Conservation (phyloP, 2,888 invertebrate species). For the Chelonus formosanus region DNA sequence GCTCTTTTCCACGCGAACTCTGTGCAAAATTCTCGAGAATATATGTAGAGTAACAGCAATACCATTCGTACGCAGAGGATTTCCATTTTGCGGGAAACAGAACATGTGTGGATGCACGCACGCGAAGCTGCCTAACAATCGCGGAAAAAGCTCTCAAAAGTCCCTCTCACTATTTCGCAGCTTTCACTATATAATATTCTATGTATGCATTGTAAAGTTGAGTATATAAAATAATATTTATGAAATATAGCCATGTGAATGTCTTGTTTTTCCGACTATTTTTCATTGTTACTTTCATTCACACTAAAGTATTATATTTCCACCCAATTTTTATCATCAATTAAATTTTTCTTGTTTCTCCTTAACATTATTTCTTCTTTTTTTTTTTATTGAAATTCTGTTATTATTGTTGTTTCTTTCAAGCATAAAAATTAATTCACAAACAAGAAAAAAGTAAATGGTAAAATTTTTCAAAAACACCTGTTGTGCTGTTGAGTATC, state of each 20-base stretch:
- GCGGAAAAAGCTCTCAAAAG: constrained; percentile 23
- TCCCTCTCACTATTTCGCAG: constrained; percentile 13
- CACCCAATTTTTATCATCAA: too few relatives aligned
- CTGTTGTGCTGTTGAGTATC: too few relatives aligned
- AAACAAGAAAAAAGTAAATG: too few relatives aligned
- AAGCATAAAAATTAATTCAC: too few relatives aligned
- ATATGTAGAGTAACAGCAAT: background rate
- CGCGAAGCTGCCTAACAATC: constrained; percentile 26
- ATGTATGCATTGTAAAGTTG: background rate
- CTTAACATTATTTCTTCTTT: too few relatives aligned
- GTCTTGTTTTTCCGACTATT: background rate
- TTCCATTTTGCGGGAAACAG: constrained; percentile 24
- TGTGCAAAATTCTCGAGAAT: constrained; percentile 22
- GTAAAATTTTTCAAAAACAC: too few relatives aligned
- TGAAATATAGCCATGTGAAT: too few relatives aligned
- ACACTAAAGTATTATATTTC: too few relatives aligned
- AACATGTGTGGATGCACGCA: constrained; percentile 21
- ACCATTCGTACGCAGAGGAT: constrained; percentile 14
- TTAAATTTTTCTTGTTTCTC: too few relatives aligned
- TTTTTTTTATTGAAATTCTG: too few relatives aligned
- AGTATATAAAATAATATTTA: too few relatives aligned
- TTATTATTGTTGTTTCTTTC: too few relatives aligned
- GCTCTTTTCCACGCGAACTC: constrained; percentile 35
- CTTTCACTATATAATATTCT: constrained; percentile 1
- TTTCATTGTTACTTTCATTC: background rate